These are phyloP conservation scores for Corvus cornix DNA, from an alignment of 2,113 vertebrate species.

Conservation along the genomic window DNA sequence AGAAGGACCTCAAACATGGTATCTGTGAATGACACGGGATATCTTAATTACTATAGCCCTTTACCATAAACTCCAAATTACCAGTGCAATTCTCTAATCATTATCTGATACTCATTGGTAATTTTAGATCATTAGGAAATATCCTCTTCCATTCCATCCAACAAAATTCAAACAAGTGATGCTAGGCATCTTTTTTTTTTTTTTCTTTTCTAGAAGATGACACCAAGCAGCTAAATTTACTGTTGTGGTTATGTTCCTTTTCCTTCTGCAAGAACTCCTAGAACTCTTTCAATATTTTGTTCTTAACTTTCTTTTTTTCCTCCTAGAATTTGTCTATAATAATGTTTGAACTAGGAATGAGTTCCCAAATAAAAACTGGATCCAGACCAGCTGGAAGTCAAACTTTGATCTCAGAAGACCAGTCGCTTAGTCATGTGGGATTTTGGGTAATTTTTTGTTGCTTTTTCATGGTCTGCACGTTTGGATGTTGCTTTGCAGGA, in stretches of 20 bases:
- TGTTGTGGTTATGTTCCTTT: neutral
- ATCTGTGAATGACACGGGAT: slow-evolving; percentile 12
- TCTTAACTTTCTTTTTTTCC: neutral
- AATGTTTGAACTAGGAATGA: neutral
- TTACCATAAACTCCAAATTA: slow-evolving; percentile 24
- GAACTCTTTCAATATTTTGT: neutral
- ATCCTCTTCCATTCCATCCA: neutral
- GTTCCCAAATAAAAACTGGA: neutral
- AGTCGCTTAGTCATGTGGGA: neutral
- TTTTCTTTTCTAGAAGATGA: neutral
- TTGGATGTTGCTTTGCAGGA: neutral
- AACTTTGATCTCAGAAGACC: neutral
- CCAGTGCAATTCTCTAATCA: neutral
- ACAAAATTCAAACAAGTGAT: neutral
- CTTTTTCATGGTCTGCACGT: neutral
- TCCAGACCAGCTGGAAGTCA: neutral
- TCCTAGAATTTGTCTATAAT: neutral
- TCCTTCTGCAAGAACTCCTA: neutral
- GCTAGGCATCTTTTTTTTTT: neutral
- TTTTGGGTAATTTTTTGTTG: neutral
- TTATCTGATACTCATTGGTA: neutral
- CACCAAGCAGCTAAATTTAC: neutral
- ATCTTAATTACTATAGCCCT: slow-evolving; percentile 25
- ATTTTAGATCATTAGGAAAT: slow-evolving; percentile 12
- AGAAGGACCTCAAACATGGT: neutral